phyloP scores from a whole-genome alignment of 37 sponge, comb jelly and placozoan genomes.

The Tethya wilhelma region DNA sequence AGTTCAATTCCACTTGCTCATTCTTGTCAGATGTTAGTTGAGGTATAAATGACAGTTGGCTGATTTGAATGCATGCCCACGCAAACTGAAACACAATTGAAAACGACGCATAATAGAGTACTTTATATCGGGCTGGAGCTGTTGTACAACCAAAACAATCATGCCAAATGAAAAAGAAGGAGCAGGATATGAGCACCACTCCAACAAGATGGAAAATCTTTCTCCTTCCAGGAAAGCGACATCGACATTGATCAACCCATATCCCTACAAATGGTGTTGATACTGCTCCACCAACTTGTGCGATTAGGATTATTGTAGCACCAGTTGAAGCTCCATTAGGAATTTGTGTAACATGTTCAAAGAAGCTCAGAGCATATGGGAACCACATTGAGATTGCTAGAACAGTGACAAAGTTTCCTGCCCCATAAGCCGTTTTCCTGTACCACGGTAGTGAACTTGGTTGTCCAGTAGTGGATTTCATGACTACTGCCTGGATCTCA shows the following conservation, averaged over 20 bases:
- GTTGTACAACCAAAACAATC: conserved; percentile 69
- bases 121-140: conserved; percentile 14
- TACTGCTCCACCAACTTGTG: conserved; percentile 84
- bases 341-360: conserved; percentile 63
- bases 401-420: conserved; percentile 92
- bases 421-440: conserved; percentile 83
- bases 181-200: conserved; percentile 62
- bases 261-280: conserved; percentile 85
- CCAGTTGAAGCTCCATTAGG: conserved; percentile 67
- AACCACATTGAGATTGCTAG: conserved; percentile 94
- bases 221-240: conserved; percentile 77
- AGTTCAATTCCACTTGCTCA: conserved; percentile 84
- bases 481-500: too few relatives aligned
- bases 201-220: conserved; percentile 93
- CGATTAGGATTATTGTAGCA: conserved; percentile 82
- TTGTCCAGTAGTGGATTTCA: too few relatives aligned
- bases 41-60: conserved; percentile 92
- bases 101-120: conserved; percentile 71
- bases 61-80: conserved; percentile 90
- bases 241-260: conserved; percentile 67
- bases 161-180: conserved; percentile 88
- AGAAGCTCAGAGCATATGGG: conserved; percentile 86
- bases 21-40: conserved; percentile 73
- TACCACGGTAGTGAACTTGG: too few relatives aligned
- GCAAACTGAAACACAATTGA: conserved; percentile 92